Base-by-base conservation (phyloP, 2,113 vertebrate genomes). In the Actenoides hombroni region DNA sequence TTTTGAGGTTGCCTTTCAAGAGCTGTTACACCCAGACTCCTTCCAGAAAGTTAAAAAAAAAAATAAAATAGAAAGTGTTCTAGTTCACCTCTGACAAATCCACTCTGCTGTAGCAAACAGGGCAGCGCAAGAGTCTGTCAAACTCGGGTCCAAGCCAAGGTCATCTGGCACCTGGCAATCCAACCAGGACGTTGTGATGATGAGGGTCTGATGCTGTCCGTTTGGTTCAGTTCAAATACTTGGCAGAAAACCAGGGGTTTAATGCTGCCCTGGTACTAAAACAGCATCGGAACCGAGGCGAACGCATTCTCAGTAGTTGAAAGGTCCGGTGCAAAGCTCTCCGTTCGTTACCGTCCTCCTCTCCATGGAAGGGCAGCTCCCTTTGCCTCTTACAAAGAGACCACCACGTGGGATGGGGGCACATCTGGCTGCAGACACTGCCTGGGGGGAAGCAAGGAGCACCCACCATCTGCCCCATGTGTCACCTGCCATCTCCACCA, bases 371-470 rank as follows among this genome's bases (percentile, higher is more conserved):
- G n/a, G 49, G 46, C 73, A 73, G 76, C 39, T 54, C 14, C 29
- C 4, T 46, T 40, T n/a, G 31, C 31, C 79, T 61, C 33, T 42
- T 21, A 5, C 2, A 16, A 51, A 49, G 57, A 29, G 73, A 44
- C 20, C 11, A 15, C 10, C 5, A 1, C 0, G 0, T 8, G 44
- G 49, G 44, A 56, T 6, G 0, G 14, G 19, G 11, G 13, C 2
- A 0, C 0, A 31, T 6, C 64, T 23, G 7, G 4, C 35, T 39
- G 61, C 2, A 2, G 71, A 56, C 33, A 6, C 20, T 31, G 65
- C 35, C 40, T 15, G 60, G 25, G 35, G 49, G 37, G n/a, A n/a
- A 83, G 33, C 3, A 14, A 74, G 67, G 67, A 77, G 67, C 44
- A 51, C 65, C 70, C 23, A 21, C 48, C 48, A 49, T 49, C 57